Conservation (phyloP, 2,888 invertebrate species). For the Lacanobia wlatinum region DNA sequence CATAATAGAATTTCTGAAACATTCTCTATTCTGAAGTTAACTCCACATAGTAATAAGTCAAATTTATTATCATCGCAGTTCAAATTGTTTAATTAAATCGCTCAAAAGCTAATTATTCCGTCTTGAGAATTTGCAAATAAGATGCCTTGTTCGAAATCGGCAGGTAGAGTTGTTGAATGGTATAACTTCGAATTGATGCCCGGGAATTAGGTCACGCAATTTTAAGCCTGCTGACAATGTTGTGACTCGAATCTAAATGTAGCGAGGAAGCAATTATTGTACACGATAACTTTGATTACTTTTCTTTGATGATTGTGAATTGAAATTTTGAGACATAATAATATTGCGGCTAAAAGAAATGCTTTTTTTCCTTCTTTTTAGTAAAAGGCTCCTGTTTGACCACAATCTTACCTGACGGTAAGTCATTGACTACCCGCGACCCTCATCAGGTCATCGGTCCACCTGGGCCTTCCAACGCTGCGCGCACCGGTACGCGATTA, state of each 20-base stretch:
- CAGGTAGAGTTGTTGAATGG: slow-evolving; percentile 56
- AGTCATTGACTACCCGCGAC: no score
- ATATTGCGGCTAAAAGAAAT: slow-evolving; percentile 1
- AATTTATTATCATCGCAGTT: slow-evolving; percentile 64
- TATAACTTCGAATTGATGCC: slow-evolving; percentile 48
- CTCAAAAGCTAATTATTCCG: slow-evolving; percentile 67
- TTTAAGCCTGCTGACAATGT: slow-evolving; percentile 10
- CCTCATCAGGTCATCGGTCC: no score
- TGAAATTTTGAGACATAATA: not conserved
- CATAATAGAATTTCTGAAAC: slow-evolving; percentile 48
- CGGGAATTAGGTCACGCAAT: slow-evolving; percentile 42
- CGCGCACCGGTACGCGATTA: no score
- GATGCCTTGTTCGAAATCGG: slow-evolving; percentile 52
- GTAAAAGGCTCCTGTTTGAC: no score
- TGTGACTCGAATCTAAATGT: slow-evolving; percentile 15
- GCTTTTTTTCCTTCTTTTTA: no score
- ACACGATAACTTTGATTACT: slow-evolving; percentile 10
- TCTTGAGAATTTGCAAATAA: slow-evolving; percentile 65
- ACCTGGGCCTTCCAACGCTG: no score
- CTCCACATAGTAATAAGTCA: slow-evolving; percentile 54
- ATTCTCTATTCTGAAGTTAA: slow-evolving; percentile 44
- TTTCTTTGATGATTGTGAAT: slow-evolving; percentile 4
- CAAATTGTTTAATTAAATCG: slow-evolving; percentile 69
- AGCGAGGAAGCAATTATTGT: not conserved
- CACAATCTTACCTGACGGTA: no score